Evolutionary conservation across 2,113 vertebrate species (phyloP), one percentile per base, ranked within the genome.

Genomic region (Campylorhamphus procurvoides): DNA sequence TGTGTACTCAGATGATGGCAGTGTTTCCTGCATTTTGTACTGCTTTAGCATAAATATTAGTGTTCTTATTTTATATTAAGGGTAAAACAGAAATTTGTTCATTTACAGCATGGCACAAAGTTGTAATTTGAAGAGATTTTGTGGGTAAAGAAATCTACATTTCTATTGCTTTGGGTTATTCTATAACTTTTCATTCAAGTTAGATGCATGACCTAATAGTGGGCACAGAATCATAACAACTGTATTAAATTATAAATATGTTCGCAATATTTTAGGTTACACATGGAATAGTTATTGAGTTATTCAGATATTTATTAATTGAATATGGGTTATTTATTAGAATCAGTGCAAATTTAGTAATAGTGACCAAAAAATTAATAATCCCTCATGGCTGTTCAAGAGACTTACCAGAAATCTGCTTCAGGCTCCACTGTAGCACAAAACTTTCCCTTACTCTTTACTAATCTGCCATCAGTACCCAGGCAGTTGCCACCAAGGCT

Each of bases 231-330:
- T 63, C 29, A 76, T 37, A 74, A 17, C 81, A 84, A 68, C 47
- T 78, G 40, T 60, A 77, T 93, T 93, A 49, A 90, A 88, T 95
- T 95, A 90, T 67, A 53, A 68, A 28, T 29, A 64, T 79, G 63
- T 91, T 96, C 60, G 86, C 31, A 78, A 59, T 94, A 69, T 94
- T 97, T 96, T 80, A 76, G 24, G 72, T 91, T 77, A 14, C 42
- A 50, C 12, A 46, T 52, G 28, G 58, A 81, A 92, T 96, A 78
- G 5, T 69, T 58, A 85, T 27, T 75, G 55, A 83, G 67, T 46
- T 24, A 31, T 87, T 95, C 75, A 79, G 12, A 27, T 87, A 18
- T 84, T 86, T 92, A 40, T 80, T 91, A 78, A 91, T 10, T 69
- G 33, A 73, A 39, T 81, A 39, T 35, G 27, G 35, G 12, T 50